These are phyloP conservation scores for Eptesicus fuscus DNA, from an alignment of 2,113 vertebrate genomes.

Conservation along the genomic window DNA sequence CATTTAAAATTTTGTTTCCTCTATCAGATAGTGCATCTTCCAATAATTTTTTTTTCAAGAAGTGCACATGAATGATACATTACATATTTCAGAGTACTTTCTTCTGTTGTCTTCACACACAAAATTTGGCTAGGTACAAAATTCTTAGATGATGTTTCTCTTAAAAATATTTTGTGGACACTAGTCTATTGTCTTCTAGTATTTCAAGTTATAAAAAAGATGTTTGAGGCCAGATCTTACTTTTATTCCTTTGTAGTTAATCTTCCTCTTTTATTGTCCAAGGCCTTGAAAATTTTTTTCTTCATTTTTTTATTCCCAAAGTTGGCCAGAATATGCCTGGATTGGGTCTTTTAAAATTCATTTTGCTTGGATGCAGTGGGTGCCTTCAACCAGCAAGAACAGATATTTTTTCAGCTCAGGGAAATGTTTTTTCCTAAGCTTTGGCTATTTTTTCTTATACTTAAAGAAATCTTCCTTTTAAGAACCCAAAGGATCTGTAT, in stretches of 20 bases:
- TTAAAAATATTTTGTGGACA: neutral
- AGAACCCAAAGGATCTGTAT: neutral
- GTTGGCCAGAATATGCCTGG: neutral
- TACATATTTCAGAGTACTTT: neutral
- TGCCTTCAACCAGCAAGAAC: neutral
- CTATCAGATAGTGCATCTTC: neutral
- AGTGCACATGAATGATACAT: neutral
- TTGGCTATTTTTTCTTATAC: neutral
- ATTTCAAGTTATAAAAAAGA: neutral
- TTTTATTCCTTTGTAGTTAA: neutral
- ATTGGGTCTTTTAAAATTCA: neutral
- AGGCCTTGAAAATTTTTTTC: neutral
- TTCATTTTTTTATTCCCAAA: neutral
- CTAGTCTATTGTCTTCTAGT: neutral
- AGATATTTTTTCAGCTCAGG: neutral
- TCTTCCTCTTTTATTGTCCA: neutral
- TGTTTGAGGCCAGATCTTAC: neutral
- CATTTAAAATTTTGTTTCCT: neutral
- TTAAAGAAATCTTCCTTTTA: neutral
- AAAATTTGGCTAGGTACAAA: neutral
- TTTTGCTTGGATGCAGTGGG: neutral
- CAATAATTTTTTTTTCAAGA: neutral
- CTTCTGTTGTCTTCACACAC: neutral
- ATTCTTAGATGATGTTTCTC: constrained; percentile 1
- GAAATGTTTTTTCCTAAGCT: neutral